Conservation (phyloP, 2,113 vertebrate species). For the Petaurus breviceps region DNA sequence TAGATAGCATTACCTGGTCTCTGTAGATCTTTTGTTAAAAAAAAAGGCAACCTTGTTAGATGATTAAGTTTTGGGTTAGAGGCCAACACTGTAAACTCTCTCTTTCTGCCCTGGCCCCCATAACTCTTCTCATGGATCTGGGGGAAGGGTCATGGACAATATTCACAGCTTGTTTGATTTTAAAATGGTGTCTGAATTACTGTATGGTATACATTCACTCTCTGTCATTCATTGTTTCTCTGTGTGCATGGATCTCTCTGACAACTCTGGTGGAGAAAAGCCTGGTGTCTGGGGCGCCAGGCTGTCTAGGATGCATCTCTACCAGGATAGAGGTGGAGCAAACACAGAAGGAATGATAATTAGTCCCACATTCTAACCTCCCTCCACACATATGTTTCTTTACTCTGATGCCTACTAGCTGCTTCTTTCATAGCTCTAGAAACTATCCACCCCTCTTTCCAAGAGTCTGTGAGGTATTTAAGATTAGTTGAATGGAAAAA, state of each 20-base stretch:
- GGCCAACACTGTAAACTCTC: not conserved
- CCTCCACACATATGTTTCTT: not conserved
- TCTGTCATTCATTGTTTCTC: slow-evolving; percentile 19
- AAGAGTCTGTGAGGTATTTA: slow-evolving; percentile 32
- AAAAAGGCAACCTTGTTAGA: not conserved
- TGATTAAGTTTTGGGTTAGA: not conserved
- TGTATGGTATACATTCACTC: not conserved
- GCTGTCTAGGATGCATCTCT: not conserved
- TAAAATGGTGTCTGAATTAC: slow-evolving; percentile 32
- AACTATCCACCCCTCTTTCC: not conserved
- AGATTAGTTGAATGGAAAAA: not conserved
- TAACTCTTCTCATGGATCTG: slow-evolving; percentile 26
- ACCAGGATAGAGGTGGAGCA: not conserved
- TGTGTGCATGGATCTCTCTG: not conserved
- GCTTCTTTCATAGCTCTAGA: not conserved
- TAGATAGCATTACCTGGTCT: slow-evolving; percentile 14
- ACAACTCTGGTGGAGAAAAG: slow-evolving; percentile 1
- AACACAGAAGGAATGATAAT: slow-evolving; percentile 4
- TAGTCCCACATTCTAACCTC: not conserved
- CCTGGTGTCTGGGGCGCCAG: not conserved
- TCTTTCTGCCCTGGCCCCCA: not conserved
- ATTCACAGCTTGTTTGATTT: slow-evolving; percentile 37
- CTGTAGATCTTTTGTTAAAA: not conserved
- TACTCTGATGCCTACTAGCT: not conserved
- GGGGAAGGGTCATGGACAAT: slow-evolving; percentile 1